phyloP scores from a whole-genome alignment of 2,797 vertebrate genomes.

The Leptatherina wallacei region DNA sequence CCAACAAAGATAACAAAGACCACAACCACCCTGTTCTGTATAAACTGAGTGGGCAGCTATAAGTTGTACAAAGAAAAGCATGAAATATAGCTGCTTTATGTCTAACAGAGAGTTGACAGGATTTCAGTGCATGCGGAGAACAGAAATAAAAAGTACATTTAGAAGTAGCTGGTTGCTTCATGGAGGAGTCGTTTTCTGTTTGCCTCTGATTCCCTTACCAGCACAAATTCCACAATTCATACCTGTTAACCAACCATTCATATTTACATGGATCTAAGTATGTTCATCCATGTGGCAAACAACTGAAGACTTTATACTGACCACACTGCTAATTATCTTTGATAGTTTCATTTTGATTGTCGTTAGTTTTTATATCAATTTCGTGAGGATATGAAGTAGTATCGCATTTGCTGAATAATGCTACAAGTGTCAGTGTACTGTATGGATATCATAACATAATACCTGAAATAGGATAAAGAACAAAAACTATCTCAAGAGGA shows the following conservation, averaged over 20 bases:
- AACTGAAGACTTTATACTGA: constrained; percentile 5
- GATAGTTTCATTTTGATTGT: no score
- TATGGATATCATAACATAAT: no score
- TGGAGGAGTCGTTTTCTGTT: constrained; percentile 69
- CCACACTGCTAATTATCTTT: no score
- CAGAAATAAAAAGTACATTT: constrained; percentile 76
- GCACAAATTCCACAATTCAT: constrained; percentile 56
- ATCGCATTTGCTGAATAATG: no score
- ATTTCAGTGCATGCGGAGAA: constrained; percentile 77
- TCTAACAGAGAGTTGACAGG: constrained; percentile 75
- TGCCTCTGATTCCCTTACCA: constrained; percentile 66
- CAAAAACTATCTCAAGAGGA: no score
- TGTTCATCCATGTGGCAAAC: constrained; percentile 21
- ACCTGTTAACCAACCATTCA: constrained; percentile 67
- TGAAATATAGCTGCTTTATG: constrained; percentile 79
- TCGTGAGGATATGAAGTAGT: no score
- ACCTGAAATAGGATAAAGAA: no score
- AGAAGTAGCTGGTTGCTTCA: constrained; percentile 72
- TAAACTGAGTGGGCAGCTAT: constrained; percentile 60
- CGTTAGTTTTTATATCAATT: no score
- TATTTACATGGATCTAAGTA: constrained; percentile 48
- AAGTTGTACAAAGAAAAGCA: constrained; percentile 69
- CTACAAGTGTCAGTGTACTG: no score
- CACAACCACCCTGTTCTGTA: constrained; percentile 40
- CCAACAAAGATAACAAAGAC: constrained; percentile 18